Conservation (phyloP, 2,888 invertebrate genomes). For the Chrysotoxum bicinctum region DNA sequence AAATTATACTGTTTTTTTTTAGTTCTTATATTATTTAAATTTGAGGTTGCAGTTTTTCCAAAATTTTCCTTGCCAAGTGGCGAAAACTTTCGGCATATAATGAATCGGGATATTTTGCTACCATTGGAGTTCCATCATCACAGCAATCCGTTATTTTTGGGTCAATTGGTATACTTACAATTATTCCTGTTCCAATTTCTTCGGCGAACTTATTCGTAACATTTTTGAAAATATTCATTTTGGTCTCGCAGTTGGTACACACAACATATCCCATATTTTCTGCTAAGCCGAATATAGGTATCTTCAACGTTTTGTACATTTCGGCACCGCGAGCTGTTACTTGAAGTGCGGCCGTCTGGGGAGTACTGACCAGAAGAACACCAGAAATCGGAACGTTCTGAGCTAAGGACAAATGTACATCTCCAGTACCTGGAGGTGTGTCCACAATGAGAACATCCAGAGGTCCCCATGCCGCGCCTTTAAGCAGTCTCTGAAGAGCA, state of each 20-base stretch:
- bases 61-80: slow-evolving; percentile 72
- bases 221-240: slow-evolving; percentile 88
- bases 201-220: slow-evolving; percentile 85
- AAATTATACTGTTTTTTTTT: background rate
- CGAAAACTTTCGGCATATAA: slow-evolving; percentile 77
- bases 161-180: slow-evolving; percentile 84
- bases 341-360: slow-evolving; percentile 93
- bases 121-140: slow-evolving; percentile 79
- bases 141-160: slow-evolving; percentile 78
- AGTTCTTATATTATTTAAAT: background rate
- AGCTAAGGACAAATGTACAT: slow-evolving; percentile 94
- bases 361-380: slow-evolving; percentile 95
- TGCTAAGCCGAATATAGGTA: slow-evolving; percentile 93
- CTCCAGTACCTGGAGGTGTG: slow-evolving; percentile 98
- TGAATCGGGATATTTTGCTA: slow-evolving; percentile 77
- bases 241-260: slow-evolving; percentile 90
- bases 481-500: slow-evolving; percentile 91
- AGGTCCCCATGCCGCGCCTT: slow-evolving; percentile 94
- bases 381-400: slow-evolving; percentile 94
- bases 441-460: slow-evolving; percentile 95
- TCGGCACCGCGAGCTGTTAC: slow-evolving; percentile 92
- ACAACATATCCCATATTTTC: slow-evolving; percentile 94
- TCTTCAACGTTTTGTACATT: slow-evolving; percentile 92
- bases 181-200: slow-evolving; percentile 86
- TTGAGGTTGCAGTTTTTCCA: slow-evolving; percentile 56